Base-by-base conservation (phyloP, 2,888 invertebrate species). In the Miltochrista miniata region DNA sequence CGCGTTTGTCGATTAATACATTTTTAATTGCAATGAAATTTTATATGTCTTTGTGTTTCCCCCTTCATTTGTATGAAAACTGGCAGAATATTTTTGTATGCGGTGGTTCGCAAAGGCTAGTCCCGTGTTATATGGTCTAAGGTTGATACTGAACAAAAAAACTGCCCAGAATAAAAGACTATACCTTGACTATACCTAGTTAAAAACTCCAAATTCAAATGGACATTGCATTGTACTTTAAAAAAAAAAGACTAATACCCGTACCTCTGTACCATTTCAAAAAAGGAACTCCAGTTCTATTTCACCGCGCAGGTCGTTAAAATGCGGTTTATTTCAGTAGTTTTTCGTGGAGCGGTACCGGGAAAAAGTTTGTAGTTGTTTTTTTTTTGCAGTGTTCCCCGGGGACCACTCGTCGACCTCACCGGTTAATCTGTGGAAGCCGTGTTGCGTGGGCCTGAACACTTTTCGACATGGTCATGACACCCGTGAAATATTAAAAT, bases 291-390 rank as follows among this genome's bases (percentile, higher is more conserved):
- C 48, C 44, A 51, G 65, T 61, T 66, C 64, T 66, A 74, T 72
- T 73, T 66, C 66, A 65, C 60, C 47, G 51, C 46, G 51, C 45
- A 55, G 52, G 65, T 69, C 66, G 74, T 74, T 69, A 70, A 70
- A 74, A 76, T 62, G 60, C 64, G 73, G 73, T 76, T 76, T 72
- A 71, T 72, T 72, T 70, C 64, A 61, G 61, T 74, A 70, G 74
- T 76, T 73, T 68, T 68, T 61, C 61, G 67, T 66, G 66, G 59
- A 59, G 50, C 60, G 56, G 51, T 47, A 52, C 67, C 52, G 55
- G 59, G 60, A 45, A 66, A 64, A 67, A 68, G 52, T 60, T 65
- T 48, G 13, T 12, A n/a, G 40, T 38, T 59, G 45, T 40, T 44
- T 51, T 61, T 59, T 68, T 63, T 57, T 47, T 51, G 51, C 12